phyloP scores from a whole-genome alignment of 64 coral and sea anemone genomes.

The Montipora cactus region DNA sequence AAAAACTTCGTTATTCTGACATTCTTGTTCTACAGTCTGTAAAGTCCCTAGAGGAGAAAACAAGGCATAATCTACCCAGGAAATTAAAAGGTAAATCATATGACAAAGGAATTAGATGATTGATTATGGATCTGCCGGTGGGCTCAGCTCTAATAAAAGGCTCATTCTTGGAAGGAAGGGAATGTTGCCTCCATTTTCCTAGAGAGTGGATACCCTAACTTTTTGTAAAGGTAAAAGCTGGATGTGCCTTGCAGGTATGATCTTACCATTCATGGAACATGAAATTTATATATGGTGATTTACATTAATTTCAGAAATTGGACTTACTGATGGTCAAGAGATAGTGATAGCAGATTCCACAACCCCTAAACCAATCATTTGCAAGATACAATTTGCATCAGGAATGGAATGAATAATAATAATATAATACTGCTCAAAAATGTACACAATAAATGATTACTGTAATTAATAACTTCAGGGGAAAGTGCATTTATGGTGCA shows the following conservation, averaged over 20 bases:
- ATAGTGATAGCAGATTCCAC: constrained; percentile 92
- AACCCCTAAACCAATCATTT: constrained; percentile 89
- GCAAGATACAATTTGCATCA: constrained; percentile 78
- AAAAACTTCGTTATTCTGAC: too few relatives aligned
- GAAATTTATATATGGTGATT: background rate
- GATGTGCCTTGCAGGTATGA: too few relatives aligned
- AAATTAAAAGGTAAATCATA: constrained; percentile 75
- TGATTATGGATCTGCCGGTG: too few relatives aligned
- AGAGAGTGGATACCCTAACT: too few relatives aligned
- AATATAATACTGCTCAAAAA: too few relatives aligned
- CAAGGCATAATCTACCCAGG: constrained; percentile 85
- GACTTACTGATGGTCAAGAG: constrained; percentile 85
- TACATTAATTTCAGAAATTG: constrained; percentile 73
- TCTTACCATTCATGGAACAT: too few relatives aligned
- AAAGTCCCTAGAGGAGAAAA: constrained; percentile 94
- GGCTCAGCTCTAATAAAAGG: background rate
- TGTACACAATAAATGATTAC: background rate
- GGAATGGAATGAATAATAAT: constrained; percentile 55
- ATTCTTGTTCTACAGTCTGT: constrained; percentile 63
- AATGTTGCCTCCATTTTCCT: too few relatives aligned
- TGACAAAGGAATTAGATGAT: too few relatives aligned
- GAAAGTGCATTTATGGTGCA: background rate
- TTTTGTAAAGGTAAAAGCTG: too few relatives aligned
- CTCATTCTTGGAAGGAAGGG: too few relatives aligned
- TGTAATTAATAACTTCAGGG: background rate